Evolutionary conservation across 2,888 invertebrate genomes (phyloP).

Genomic region (Strigamia crassipes): DNA sequence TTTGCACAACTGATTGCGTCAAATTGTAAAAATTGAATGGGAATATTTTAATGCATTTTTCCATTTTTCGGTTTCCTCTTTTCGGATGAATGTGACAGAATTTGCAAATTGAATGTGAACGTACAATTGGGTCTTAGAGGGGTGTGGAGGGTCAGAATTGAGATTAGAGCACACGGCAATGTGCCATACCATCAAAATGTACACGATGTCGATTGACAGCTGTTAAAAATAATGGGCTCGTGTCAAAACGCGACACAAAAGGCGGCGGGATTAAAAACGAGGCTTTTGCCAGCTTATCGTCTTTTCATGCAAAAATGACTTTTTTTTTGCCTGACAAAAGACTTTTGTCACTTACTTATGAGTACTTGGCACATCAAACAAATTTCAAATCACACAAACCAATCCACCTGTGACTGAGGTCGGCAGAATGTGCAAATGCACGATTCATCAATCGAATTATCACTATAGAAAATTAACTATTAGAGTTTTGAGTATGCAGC

Average conservation of each 20-base stretch:
- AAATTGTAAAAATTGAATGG: not conserved
- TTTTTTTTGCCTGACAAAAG: constrained; percentile 1
- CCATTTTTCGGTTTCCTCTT: not conserved
- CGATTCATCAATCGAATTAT: not conserved
- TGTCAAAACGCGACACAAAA: constrained; percentile 38
- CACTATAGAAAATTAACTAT: not conserved
- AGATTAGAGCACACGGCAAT: constrained; percentile 31
- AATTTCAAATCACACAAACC: not conserved
- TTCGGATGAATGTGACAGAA: constrained; percentile 15
- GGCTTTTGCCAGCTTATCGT: constrained; percentile 39
- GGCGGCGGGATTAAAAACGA: constrained; percentile 22
- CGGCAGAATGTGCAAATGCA: not conserved
- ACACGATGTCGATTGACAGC: constrained; percentile 40
- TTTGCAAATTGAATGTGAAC: constrained; percentile 19
- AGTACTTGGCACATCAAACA: constrained; percentile 34
- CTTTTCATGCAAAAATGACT: constrained; percentile 39
- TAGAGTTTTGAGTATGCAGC: not conserved
- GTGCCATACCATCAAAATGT: constrained; percentile 17
- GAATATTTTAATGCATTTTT: constrained; percentile 1
- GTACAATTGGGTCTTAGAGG: not conserved
- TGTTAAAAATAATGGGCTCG: constrained; percentile 37
- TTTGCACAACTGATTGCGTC: not conserved
- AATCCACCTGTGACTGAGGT: constrained; percentile 13
- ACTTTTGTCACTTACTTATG: constrained; percentile 30
- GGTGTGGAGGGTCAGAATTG: constrained; percentile 10